These are phyloP conservation scores for Chesias legatella DNA, from an alignment of 2,888 invertebrate genomes.

Conservation along the genomic window DNA sequence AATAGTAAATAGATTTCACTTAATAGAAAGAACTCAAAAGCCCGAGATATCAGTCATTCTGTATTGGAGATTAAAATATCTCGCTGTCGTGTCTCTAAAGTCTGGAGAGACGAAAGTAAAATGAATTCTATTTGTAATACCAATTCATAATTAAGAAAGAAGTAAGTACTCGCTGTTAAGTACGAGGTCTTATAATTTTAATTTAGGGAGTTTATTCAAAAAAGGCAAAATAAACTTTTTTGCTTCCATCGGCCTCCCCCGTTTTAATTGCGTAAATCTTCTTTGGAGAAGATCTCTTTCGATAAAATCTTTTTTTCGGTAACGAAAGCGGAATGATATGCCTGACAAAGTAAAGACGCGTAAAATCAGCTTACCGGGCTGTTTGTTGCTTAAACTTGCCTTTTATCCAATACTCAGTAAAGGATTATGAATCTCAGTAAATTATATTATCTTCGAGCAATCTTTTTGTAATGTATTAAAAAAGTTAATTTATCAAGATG, in stretches of 20 bases:
- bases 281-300: constrained; percentile 55
- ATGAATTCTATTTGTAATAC: constrained; percentile 7
- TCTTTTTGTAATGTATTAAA: background rate
- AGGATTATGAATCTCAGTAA: constrained; percentile 1
- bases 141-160: constrained; percentile 10
- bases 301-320: constrained; percentile 55
- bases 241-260: constrained; percentile 47
- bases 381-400: constrained; percentile 35
- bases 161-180: constrained; percentile 6
- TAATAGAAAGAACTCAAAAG: too few relatives aligned
- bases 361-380: constrained; percentile 50
- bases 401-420: constrained; percentile 11
- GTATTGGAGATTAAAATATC: too few relatives aligned
- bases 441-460: constrained; percentile 1
- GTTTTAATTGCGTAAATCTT: constrained; percentile 72
- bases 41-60: too few relatives aligned
- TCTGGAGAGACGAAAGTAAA: background rate
- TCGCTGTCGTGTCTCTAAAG: too few relatives aligned
- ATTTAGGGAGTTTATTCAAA: constrained; percentile 43
- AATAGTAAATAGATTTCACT: too few relatives aligned
- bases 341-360: constrained; percentile 43
- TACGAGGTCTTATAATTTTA: constrained; percentile 24
- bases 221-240: constrained; percentile 48
- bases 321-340: constrained; percentile 45
- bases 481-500: too few relatives aligned